Conservation (phyloP, 1,140 invertebrate genomes). For the Belonocnema kinseyi region DNA sequence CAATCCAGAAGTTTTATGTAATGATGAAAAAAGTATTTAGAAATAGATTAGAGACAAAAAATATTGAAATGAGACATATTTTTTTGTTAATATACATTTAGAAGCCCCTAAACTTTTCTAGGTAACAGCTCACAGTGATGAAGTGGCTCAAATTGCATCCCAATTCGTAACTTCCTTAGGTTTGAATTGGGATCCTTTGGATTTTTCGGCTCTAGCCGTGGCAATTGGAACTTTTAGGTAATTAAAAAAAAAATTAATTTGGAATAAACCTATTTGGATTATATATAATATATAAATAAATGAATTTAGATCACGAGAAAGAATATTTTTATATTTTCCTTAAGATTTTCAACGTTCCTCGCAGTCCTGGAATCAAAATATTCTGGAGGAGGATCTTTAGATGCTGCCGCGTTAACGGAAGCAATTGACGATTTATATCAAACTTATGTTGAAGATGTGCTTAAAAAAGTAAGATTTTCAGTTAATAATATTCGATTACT, state of each 20-base stretch:
- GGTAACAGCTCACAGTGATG: conserved; percentile 81
- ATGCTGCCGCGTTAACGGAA: conserved; percentile 80
- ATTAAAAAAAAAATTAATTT: conserved; percentile 11
- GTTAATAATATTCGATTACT: neutral
- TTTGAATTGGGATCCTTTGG: conserved; percentile 80
- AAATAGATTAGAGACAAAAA: too few species aligned
- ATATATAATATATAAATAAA: too few species aligned
- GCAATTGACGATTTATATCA: conserved; percentile 85
- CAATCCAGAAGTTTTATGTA: too few species aligned
- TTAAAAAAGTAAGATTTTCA: conserved; percentile 82
- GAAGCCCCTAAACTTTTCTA: conserved; percentile 56
- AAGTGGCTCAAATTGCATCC: conserved; percentile 81
- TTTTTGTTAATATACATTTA: too few species aligned
- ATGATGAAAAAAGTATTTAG: too few species aligned
- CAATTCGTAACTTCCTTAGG: conserved; percentile 81
- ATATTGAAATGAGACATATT: too few species aligned
- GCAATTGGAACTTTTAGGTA: conserved; percentile 78
- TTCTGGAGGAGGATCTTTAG: conserved; percentile 77
- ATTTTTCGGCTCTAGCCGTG: conserved; percentile 80
- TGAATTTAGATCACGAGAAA: neutral
- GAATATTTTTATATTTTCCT: conserved; percentile 35
- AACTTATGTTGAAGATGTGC: conserved; percentile 86
- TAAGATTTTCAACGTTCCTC: conserved; percentile 81
- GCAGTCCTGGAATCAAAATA: conserved; percentile 85
- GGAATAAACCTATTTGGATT: too few species aligned